Evolutionary conservation across 2,113 vertebrate species (phyloP).

Genomic region (Phaethon lepturus): DNA sequence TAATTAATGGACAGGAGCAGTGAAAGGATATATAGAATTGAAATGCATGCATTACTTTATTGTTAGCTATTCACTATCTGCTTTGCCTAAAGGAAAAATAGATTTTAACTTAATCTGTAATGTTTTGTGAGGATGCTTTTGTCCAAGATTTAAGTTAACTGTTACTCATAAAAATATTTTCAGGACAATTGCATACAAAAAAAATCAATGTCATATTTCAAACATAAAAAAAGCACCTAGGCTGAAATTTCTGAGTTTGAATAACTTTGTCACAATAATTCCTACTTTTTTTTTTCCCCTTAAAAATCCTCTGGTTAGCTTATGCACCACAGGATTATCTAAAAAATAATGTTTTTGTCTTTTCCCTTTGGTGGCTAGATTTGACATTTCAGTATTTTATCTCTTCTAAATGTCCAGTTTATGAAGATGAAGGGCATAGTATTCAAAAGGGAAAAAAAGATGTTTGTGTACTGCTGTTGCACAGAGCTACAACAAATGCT

Average conservation of each 20-base stretch:
- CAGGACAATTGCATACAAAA: not conserved
- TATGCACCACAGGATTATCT: not conserved
- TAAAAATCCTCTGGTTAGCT: not conserved
- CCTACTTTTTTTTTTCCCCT: not conserved
- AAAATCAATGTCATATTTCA: not conserved
- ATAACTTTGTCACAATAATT: not conserved
- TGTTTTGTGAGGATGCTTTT: not conserved
- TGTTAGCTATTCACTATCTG: not conserved
- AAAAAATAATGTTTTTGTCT: not conserved
- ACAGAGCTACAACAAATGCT: not conserved
- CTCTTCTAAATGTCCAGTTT: not conserved
- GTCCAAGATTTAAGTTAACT: not conserved
- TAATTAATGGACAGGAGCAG: conserved; percentile 32
- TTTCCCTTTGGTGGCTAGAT: not conserved
- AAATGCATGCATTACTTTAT: not conserved
- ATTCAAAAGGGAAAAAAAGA: not conserved
- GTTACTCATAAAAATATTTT: conserved; percentile 1
- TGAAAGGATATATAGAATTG: not conserved
- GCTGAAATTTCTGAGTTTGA: not conserved
- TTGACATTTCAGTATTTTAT: not conserved
- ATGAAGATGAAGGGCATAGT: not conserved
- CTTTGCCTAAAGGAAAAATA: not conserved
- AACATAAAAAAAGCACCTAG: not conserved
- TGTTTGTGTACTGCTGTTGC: not conserved
- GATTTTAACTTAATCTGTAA: conserved; percentile 19